phyloP scores from a whole-genome alignment of 2,888 invertebrate genomes.

The Caenorhabditis sp. region DNA sequence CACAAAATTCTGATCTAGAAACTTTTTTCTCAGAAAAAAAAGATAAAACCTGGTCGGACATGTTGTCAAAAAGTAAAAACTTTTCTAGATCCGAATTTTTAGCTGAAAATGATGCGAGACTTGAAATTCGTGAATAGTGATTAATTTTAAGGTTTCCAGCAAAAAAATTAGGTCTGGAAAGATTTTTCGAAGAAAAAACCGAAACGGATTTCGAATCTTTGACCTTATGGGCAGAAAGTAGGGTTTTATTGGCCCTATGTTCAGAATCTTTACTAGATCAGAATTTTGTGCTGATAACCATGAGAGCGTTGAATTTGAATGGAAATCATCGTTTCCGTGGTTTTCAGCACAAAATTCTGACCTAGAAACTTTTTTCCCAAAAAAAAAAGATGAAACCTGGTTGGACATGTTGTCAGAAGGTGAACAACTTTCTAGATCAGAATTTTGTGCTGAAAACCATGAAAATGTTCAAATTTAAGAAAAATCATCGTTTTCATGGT shows the following conservation, averaged over 20 bases:
- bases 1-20: too few species aligned
- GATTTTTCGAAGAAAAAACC: neutral
- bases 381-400: neutral
- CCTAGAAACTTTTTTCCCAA: neutral
- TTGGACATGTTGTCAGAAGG: neutral
- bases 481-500: neutral
- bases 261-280: neutral
- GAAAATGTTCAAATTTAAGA: neutral
- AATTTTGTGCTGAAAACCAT: too few species aligned
- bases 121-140: neutral
- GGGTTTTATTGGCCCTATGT: too few species aligned
- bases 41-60: too few species aligned
- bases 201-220: neutral
- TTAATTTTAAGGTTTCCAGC: neutral
- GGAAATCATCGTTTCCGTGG: neutral
- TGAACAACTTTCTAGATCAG: neutral
- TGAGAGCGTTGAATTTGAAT: neutral
- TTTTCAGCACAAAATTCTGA: neutral
- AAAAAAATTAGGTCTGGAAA: neutral
- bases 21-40: conserved; percentile 11
- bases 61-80: conserved; percentile 13
- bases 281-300: neutral
- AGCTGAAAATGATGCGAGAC: conserved; percentile 20
- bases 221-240: too few species aligned
- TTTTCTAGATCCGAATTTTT: conserved; percentile 16